Evolutionary conservation across 2,797 vertebrate species (phyloP).

Genomic region (Sebastes minor): DNA sequence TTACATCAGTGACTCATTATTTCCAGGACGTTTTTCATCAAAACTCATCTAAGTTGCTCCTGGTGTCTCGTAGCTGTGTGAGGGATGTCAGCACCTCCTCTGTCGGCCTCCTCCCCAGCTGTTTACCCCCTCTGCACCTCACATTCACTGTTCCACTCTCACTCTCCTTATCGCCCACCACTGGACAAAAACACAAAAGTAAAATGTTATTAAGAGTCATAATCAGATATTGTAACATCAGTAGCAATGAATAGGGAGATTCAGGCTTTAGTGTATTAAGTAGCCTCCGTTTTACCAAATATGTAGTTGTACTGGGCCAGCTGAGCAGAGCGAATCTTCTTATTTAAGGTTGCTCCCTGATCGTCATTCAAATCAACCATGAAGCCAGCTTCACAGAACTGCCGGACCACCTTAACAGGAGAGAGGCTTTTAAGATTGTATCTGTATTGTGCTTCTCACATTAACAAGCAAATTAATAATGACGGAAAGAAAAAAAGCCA

Average conservation of each 20-base stretch:
- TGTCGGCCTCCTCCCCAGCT: conserved; percentile 79
- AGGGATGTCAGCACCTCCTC: conserved; percentile 79
- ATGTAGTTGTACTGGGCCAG: conserved; percentile 93
- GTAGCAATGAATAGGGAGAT: neutral
- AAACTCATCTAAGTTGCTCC: conserved; percentile 83
- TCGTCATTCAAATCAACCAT: conserved; percentile 83
- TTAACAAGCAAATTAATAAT: conserved; percentile 12
- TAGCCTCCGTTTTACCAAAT: conserved; percentile 82
- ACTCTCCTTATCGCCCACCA: conserved; percentile 87
- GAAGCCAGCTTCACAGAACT: conserved; percentile 83
- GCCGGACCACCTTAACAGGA: conserved; percentile 82
- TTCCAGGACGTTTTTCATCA: conserved; percentile 59
- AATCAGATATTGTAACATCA: conserved; percentile 2
- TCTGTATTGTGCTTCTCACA: conserved; percentile 2
- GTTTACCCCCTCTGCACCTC: conserved; percentile 83
- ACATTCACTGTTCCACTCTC: conserved; percentile 82
- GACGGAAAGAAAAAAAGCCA: neutral
- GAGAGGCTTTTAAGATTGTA: conserved; percentile 20
- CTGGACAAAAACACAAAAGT: conserved; percentile 64
- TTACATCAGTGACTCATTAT: conserved; percentile 27
- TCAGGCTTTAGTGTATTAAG: neutral
- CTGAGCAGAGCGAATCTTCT: conserved; percentile 90
- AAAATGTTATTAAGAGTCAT: neutral
- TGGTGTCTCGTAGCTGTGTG: conserved; percentile 73
- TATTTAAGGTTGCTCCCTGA: conserved; percentile 84